phyloP scores from a whole-genome alignment of 2,113 vertebrate species.

The Procavia capensis region DNA sequence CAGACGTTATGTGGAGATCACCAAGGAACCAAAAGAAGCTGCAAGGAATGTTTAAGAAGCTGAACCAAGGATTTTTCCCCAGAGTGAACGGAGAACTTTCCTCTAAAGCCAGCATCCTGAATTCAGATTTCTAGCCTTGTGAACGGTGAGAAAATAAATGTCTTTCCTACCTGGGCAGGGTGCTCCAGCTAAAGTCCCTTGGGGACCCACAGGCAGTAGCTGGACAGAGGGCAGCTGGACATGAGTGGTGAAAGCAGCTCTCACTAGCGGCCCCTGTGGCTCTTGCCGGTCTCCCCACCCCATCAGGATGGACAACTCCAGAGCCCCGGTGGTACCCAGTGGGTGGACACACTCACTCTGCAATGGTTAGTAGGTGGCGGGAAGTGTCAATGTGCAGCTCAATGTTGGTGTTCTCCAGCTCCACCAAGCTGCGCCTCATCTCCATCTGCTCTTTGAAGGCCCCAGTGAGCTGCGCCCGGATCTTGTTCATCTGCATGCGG shows the following conservation, averaged over 20 bases:
- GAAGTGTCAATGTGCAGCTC: conserved; percentile 82
- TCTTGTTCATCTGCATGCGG: conserved; percentile 60
- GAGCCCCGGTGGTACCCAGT: accelerated
- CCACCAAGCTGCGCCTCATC: conserved; percentile 80
- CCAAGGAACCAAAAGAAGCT: no score
- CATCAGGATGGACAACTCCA: background rate
- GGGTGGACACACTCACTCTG: conserved; percentile 76
- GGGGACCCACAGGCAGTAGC: background rate
- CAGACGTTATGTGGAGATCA: no score
- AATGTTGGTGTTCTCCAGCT: conserved; percentile 82
- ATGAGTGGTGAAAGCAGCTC: background rate
- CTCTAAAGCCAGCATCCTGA: no score
- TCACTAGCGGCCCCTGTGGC: background rate
- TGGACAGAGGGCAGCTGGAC: background rate
- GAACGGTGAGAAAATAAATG: no score
- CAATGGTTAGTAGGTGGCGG: conserved; percentile 82
- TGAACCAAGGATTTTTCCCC: no score
- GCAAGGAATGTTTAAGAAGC: no score
- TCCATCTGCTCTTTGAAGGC: conserved; percentile 84
- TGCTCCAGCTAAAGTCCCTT: no score
- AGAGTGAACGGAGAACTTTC: no score
- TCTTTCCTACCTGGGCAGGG: background rate
- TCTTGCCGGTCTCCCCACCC: background rate
- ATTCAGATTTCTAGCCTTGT: no score
- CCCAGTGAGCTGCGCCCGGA: conserved; percentile 67